Evolutionary conservation across 2,113 vertebrate genomes (phyloP).

Genomic region (Atrichornis clamosus): DNA sequence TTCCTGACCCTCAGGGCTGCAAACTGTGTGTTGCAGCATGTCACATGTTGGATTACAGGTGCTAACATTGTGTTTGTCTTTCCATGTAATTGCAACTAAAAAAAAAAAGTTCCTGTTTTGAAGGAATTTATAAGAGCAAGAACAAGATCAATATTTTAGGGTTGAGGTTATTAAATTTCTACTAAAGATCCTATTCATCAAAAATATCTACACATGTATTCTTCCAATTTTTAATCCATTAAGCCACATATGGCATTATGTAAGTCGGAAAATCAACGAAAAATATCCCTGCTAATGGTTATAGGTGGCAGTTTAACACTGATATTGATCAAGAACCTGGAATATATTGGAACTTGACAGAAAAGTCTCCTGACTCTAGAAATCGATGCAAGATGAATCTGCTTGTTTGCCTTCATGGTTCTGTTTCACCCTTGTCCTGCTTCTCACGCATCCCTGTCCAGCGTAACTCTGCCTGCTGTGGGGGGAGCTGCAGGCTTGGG

Average conservation of each 20-base stretch:
- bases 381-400: background rate
- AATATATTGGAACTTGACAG: background rate
- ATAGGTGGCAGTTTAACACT: background rate
- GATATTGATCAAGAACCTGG: background rate
- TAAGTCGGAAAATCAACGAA: constrained; percentile 45
- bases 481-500: background rate
- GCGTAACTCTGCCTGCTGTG: background rate
- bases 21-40: background rate
- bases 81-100: background rate
- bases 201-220: constrained; percentile 12
- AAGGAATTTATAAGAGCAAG: constrained; percentile 36
- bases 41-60: background rate
- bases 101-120: background rate
- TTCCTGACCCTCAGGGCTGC: background rate
- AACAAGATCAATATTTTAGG: constrained; percentile 60
- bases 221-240: constrained; percentile 40
- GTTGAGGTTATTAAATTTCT: constrained; percentile 62
- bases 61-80: constrained; percentile 24
- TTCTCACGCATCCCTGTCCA: background rate
- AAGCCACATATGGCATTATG: background rate
- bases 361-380: background rate
- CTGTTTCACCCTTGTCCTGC: background rate
- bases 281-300: constrained; percentile 34
- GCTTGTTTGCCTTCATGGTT: background rate
- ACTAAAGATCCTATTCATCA: constrained; percentile 52